These are phyloP conservation scores for Geophilus truncorum DNA, from an alignment of 2,888 invertebrate species.

Conservation along the genomic window DNA sequence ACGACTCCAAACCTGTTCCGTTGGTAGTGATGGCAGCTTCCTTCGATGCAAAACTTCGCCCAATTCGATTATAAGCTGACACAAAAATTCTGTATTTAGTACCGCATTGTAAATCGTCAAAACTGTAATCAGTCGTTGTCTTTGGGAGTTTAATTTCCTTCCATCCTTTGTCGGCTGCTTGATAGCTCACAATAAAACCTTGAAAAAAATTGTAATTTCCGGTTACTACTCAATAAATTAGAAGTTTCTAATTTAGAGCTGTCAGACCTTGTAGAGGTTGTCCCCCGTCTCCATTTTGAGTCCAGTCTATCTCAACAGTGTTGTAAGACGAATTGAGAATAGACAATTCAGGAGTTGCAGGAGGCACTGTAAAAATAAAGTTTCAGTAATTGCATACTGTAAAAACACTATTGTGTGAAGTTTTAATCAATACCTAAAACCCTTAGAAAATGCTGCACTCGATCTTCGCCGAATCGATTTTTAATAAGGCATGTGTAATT, in stretches of 20 bases:
- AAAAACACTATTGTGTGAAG: too few relatives aligned
- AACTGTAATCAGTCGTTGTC: conserved; percentile 6
- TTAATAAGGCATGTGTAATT: conserved; percentile 85
- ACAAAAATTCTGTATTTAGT: conserved; percentile 34
- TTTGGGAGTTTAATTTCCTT: conserved; percentile 37
- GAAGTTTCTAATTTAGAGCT: too few relatives aligned
- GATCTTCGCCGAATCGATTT: conserved; percentile 52
- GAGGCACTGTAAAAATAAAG: conserved; percentile 25
- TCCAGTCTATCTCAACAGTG: conserved; percentile 12
- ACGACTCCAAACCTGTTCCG: conserved; percentile 34
- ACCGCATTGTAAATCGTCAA: conserved; percentile 35
- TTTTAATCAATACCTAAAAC: conserved; percentile 27
- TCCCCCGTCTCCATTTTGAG: conserved; percentile 31
- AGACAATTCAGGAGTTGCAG: conserved; percentile 16
- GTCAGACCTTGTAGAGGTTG: conserved; percentile 29
- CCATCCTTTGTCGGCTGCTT: conserved; percentile 47
- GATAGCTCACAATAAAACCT: conserved; percentile 45
- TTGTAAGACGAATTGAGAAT: conserved; percentile 4
- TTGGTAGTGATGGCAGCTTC: conserved; percentile 30
- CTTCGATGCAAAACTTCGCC: conserved; percentile 31
- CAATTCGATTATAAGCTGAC: conserved; percentile 35
- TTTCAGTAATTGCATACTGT: background rate
- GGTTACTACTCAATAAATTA: too few relatives aligned
- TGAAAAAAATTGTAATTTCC: background rate
- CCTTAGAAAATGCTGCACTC: conserved; percentile 2